Percentiles rank a stretch among this genome's conserved stretches.
phyloP scores from a whole-genome alignment of 2,888 invertebrate genomes.

The Aporophyla lueneburgensis region DNA sequence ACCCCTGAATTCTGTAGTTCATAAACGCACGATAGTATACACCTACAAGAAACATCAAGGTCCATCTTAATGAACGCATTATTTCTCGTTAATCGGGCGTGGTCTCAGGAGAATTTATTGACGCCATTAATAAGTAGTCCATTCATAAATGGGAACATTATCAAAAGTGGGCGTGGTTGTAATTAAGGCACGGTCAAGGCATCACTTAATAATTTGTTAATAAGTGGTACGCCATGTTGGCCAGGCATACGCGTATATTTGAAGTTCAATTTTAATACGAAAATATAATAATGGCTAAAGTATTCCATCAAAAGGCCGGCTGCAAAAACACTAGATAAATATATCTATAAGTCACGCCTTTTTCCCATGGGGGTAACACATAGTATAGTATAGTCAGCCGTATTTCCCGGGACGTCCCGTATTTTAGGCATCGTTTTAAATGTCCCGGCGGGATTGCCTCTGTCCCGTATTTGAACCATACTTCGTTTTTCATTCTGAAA shows the following conservation, averaged over 20 bases:
- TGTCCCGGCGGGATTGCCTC: too few relatives aligned
- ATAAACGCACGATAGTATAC: too few relatives aligned
- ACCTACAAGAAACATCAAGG: background rate
- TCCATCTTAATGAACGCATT: slow-evolving; percentile 40
- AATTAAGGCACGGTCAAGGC: slow-evolving; percentile 1
- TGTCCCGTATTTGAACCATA: too few relatives aligned
- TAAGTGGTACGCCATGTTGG: background rate
- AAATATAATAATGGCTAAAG: background rate
- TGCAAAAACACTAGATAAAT: too few relatives aligned
- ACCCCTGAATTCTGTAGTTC: too few relatives aligned
- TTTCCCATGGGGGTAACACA: too few relatives aligned
- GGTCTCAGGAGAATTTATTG: slow-evolving; percentile 32
- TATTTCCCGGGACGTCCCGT: too few relatives aligned
- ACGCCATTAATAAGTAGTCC: slow-evolving; percentile 24
- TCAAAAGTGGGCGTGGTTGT: slow-evolving; percentile 22
- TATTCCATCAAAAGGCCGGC: too few relatives aligned
- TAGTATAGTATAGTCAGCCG: too few relatives aligned
- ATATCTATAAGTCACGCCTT: too few relatives aligned
- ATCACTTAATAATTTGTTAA: background rate
- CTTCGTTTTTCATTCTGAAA: too few relatives aligned
- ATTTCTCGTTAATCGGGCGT: slow-evolving; percentile 44
- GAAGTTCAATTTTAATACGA: background rate
- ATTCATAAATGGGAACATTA: slow-evolving; percentile 27
- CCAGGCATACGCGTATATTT: background rate
- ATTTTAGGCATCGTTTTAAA: too few relatives aligned